Conservation (phyloP, 2,113 vertebrate genomes). For the Psammodynastes pulverulentus region DNA sequence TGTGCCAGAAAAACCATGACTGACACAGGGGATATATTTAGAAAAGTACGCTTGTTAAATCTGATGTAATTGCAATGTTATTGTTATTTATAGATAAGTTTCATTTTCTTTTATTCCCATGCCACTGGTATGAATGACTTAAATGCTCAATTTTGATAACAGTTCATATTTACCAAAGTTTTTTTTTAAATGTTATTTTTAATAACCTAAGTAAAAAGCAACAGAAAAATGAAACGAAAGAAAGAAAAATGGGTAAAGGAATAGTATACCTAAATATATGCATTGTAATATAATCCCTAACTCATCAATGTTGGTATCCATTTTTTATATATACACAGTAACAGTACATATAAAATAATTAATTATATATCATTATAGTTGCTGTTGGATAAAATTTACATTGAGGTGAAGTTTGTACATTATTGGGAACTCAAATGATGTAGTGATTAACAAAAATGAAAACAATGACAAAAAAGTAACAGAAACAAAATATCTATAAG, state of each 20-base stretch:
- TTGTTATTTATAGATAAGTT: background rate
- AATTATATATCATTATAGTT: background rate
- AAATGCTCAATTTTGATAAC: background rate
- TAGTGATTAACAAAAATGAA: background rate
- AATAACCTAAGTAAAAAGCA: background rate
- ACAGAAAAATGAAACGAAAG: background rate
- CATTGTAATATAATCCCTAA: background rate
- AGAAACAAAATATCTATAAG: background rate
- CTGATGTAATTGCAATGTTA: background rate
- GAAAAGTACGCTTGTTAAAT: background rate
- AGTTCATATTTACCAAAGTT: background rate
- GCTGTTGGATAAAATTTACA: background rate
- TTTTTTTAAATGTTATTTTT: background rate
- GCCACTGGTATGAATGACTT: background rate
- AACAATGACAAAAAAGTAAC: background rate
- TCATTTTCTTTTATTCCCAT: background rate
- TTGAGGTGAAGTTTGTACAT: background rate
- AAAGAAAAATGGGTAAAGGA: background rate
- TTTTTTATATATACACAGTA: background rate
- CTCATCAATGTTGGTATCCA: background rate
- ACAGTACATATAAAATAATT: background rate
- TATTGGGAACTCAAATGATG: background rate
- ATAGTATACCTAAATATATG: background rate
- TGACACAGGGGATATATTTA: background rate
- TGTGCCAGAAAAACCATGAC: background rate